Conservation (phyloP, 2,888 invertebrate genomes). For the Plebejus argus region DNA sequence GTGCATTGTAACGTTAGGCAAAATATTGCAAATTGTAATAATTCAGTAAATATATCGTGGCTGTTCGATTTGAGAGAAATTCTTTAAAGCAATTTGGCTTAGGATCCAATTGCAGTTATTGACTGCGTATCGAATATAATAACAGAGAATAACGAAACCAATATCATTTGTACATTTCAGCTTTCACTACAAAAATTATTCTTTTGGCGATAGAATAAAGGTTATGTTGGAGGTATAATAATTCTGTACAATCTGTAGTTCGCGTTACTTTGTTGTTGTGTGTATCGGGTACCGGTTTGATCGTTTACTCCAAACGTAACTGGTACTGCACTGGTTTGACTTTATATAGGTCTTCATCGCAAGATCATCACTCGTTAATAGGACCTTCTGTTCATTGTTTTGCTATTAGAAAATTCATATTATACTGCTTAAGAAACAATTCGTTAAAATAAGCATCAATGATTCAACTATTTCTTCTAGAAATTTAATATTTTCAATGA, state of each 20-base stretch:
- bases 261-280: constrained; percentile 39
- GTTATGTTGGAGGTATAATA: neutral
- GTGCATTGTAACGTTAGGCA: too few species aligned
- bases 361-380: neutral
- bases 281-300: constrained; percentile 47
- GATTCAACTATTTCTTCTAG: too few species aligned
- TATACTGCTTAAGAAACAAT: neutral
- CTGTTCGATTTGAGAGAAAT: constrained; percentile 27
- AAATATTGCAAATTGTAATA: neutral
- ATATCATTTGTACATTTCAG: constrained; percentile 38
- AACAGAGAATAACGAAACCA: constrained; percentile 35
- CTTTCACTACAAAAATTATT: constrained; percentile 16
- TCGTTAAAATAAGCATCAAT: too few species aligned
- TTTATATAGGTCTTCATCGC: neutral
- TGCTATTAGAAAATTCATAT: neutral
- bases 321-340: constrained; percentile 5
- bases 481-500: too few species aligned
- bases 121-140: constrained; percentile 34
- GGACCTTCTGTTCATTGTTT: neutral
- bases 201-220: neutral
- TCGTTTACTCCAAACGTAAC: constrained; percentile 41
- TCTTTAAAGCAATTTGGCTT: constrained; percentile 34
- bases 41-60: neutral
- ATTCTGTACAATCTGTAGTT: constrained; percentile 33
- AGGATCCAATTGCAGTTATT: constrained; percentile 29